These are phyloP conservation scores for Mormyrops attenuatus DNA, from an alignment of 2,797 vertebrate species.

Conservation along the genomic window DNA sequence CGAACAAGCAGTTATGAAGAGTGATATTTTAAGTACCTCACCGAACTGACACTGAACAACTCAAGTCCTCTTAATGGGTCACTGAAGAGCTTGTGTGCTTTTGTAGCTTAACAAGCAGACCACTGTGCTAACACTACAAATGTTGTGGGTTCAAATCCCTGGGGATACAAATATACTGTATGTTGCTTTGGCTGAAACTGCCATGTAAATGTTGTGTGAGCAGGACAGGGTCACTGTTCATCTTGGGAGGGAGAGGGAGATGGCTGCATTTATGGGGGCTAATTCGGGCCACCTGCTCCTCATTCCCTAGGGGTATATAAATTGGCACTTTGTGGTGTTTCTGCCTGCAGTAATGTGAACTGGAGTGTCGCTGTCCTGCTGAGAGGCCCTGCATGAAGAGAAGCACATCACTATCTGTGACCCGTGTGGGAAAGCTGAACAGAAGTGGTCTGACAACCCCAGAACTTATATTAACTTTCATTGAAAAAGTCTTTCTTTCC, in stretches of 20 bases:
- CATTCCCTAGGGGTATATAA: background rate
- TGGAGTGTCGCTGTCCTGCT: background rate
- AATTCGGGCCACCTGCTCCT: background rate
- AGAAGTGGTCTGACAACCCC: background rate
- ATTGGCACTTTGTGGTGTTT: background rate
- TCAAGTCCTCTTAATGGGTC: background rate
- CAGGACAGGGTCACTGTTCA: background rate
- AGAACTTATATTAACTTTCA: background rate
- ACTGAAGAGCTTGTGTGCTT: background rate
- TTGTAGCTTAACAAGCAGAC: background rate
- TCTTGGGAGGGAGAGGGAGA: background rate
- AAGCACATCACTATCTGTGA: background rate
- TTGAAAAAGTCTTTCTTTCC: background rate
- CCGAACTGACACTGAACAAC: background rate
- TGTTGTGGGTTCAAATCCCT: background rate
- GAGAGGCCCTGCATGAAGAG: background rate
- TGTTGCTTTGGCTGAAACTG: background rate
- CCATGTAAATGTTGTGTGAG: background rate
- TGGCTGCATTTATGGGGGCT: background rate
- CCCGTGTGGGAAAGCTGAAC: background rate
- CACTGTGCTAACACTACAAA: background rate
- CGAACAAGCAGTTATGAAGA: background rate
- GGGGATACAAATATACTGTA: background rate
- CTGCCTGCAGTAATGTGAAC: background rate
- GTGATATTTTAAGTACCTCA: background rate